A percentile compares a stretch with the other conserved stretches of the same genome.
These are phyloP conservation scores for Mellivora capensis DNA, from an alignment of 2,113 vertebrate genomes.

Conservation along the genomic window DNA sequence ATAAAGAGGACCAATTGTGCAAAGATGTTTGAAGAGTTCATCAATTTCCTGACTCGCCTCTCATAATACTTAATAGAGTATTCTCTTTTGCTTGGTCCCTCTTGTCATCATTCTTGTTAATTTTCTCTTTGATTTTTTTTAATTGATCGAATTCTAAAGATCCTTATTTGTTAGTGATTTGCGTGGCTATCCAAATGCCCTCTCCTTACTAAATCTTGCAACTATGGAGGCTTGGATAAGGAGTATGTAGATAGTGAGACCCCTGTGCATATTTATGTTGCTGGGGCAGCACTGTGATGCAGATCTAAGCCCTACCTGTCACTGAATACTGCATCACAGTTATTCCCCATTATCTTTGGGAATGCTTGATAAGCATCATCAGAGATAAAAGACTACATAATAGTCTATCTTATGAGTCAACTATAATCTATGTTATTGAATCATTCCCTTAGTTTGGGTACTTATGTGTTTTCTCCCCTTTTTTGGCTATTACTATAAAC, in stretches of 20 bases:
- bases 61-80: neutral
- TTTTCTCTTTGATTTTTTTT: neutral
- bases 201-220: neutral
- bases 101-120: neutral
- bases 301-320: neutral
- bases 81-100: neutral
- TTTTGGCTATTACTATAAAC: neutral
- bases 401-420: neutral
- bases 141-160: neutral
- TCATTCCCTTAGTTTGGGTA: neutral
- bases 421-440: neutral
- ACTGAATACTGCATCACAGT: neutral
- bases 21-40: neutral
- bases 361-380: neutral
- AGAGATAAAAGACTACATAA: neutral
- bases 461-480: neutral
- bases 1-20: neutral
- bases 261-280: neutral
- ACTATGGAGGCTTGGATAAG: neutral
- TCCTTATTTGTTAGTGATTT: neutral
- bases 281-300: neutral
- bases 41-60: neutral
- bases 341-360: neutral
- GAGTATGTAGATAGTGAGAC: neutral
- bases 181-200: neutral